Evolutionary conservation across 2,797 vertebrate species (phyloP), one percentile per base, ranked within the genome.

Genomic region (Bryconaethiops microstoma): DNA sequence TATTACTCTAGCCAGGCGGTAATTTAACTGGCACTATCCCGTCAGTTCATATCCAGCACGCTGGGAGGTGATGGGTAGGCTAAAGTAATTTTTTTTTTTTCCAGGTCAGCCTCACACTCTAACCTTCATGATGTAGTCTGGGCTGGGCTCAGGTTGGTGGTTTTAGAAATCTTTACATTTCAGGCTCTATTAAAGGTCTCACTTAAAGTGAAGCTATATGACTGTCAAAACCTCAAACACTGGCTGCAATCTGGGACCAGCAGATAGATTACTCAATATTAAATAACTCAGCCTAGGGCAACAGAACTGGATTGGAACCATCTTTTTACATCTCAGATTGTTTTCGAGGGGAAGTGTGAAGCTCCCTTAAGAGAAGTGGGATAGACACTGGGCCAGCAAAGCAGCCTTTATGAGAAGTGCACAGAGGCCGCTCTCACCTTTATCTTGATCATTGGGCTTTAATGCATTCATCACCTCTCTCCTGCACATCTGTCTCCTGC

Each of bases 401-500:
- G 39, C 35, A 40, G 63, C 35, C 40, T 65, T 65, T 67, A 70
- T 80, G 76, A 76, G 83, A 81, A 82, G 76, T 60, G 25, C 77
- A 84, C 54, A 81, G 59, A 48, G 78, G 72, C 45, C 14, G 50
- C 55, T 64, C 68, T 76, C 78, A 83, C 80, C 80, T 81, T 83
- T 74, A 75, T 83, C 79, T 74, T 55, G 73, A 80, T 85, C 82
- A 83, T 91, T 91, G 88, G 87, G 86, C 88, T 90, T 87, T 90
- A 91, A 91, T 92, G 87, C 90, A 92, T 92, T 93, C 92, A 92
- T 92, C 89, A 91, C 89, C 12, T 29, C 75, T 62, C 45, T 81
- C 60, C 88, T 81, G 86, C 92, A 91, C 92, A 94, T 93, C 94
- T 92, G 93, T 89, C 93, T 90, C 87, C 54, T 87, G 87, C 87